Evolutionary conservation across 1,140 invertebrate species (phyloP).

Genomic region (Eubasilissa regina): DNA sequence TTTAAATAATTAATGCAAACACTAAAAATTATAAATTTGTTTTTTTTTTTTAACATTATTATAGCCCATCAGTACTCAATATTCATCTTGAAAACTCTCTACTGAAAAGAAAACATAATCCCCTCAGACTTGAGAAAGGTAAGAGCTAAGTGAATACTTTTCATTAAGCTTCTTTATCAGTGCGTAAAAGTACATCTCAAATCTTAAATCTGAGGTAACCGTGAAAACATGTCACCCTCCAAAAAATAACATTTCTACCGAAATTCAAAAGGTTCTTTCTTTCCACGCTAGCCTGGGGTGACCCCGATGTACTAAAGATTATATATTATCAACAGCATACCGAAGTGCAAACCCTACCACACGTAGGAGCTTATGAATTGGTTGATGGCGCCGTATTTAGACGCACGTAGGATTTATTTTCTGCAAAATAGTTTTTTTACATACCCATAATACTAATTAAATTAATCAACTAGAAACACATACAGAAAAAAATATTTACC

Average conservation of each 20-base stretch:
- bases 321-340: constrained; percentile 39
- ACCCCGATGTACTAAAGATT: constrained; percentile 39
- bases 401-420: too few relatives aligned
- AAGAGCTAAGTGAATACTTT: constrained; percentile 45
- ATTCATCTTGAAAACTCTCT: too few relatives aligned
- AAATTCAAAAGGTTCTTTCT: constrained; percentile 5
- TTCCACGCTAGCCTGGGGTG: background rate
- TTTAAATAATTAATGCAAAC: too few relatives aligned
- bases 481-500: too few relatives aligned
- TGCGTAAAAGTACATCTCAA: constrained; percentile 36
- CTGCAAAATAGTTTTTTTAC: too few relatives aligned
- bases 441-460: too few relatives aligned
- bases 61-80: too few relatives aligned
- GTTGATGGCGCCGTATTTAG: background rate
- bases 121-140: background rate
- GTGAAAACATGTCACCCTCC: constrained; percentile 41
- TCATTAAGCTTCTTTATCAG: constrained; percentile 51
- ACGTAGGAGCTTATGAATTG: constrained; percentile 24
- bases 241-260: constrained; percentile 14
- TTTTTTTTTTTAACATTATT: too few relatives aligned
- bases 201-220: constrained; percentile 42
- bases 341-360: constrained; percentile 25
- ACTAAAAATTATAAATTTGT: too few relatives aligned
- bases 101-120: too few relatives aligned
- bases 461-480: too few relatives aligned